Evolutionary conservation across 2,797 vertebrate genomes (phyloP).

Genomic region (Acanthurus lineatus): DNA sequence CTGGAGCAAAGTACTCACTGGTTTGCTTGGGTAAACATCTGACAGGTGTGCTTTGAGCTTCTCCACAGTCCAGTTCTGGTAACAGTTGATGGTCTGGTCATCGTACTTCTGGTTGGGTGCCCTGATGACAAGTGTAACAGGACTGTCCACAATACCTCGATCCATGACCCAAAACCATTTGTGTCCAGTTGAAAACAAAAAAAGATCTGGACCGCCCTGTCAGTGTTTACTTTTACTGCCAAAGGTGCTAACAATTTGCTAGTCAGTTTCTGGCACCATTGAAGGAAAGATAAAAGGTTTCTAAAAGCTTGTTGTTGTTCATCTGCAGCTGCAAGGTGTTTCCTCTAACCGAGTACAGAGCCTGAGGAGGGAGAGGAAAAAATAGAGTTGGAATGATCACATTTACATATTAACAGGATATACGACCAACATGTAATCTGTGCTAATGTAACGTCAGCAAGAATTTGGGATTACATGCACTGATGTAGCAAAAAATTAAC

Average conservation of each 20-base stretch:
- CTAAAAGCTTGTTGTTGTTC: not conserved
- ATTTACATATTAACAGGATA: not conserved
- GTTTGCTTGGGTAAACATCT: constrained; percentile 94
- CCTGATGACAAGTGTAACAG: constrained; percentile 94
- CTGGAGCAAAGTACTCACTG: constrained; percentile 84
- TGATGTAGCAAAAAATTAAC: no score
- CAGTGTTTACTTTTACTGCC: not conserved
- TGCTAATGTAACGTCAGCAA: not conserved
- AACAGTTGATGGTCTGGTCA: constrained; percentile 95
- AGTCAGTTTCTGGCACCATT: constrained; percentile 4
- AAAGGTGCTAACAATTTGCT: not conserved
- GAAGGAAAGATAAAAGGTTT: not conserved
- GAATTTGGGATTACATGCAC: not conserved
- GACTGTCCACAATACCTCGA: constrained; percentile 86
- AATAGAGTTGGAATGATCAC: not conserved
- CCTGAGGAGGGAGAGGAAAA: constrained; percentile 1
- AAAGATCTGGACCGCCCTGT: constrained; percentile 8
- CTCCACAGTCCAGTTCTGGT: constrained; percentile 94
- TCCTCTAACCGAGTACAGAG: not conserved
- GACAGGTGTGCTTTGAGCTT: constrained; percentile 93
- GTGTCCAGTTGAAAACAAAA: constrained; percentile 28
- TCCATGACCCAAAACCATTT: constrained; percentile 86
- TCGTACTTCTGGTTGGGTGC: constrained; percentile 97
- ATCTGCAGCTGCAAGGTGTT: constrained; percentile 9
- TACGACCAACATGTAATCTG: fast-evolving